These are phyloP conservation scores for Clitarchus hookeri DNA, from an alignment of 2,888 invertebrate genomes.

Conservation along the genomic window DNA sequence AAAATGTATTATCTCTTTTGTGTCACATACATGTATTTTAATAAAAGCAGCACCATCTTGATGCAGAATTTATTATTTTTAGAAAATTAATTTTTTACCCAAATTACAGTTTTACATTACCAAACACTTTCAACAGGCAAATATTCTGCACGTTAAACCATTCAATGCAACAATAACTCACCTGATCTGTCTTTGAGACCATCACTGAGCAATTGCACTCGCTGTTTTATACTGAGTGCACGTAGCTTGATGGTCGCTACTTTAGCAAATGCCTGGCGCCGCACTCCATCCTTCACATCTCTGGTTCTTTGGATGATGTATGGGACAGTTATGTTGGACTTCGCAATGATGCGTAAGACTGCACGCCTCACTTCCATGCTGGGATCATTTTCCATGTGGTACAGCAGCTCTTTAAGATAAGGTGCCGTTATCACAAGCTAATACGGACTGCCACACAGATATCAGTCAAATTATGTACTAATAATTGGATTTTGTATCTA, in stretches of 20 bases:
- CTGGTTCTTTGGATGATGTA: constrained; percentile 72
- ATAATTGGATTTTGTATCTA: not conserved
- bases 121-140: too few species aligned
- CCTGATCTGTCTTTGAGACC: constrained; percentile 65
- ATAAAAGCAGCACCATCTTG: too few species aligned
- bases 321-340: constrained; percentile 70
- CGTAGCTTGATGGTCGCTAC: constrained; percentile 61
- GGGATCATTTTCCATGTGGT: constrained; percentile 75
- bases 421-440: not conserved
- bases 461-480: not conserved
- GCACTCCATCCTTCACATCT: constrained; percentile 78
- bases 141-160: too few species aligned
- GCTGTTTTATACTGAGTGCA: constrained; percentile 66
- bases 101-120: too few species aligned
- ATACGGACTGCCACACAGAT: not conserved
- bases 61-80: too few species aligned
- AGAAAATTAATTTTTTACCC: too few species aligned
- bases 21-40: too few species aligned
- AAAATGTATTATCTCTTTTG: too few species aligned
- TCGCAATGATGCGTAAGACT: constrained; percentile 73
- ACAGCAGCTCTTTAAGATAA: constrained; percentile 61
- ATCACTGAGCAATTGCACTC: constrained; percentile 63
- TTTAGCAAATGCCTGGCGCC: constrained; percentile 62
- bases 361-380: constrained; percentile 72
- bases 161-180: constrained; percentile 27